Base-by-base conservation (phyloP, 2,113 vertebrate genomes). In the Ornithorhynchus anatinus region DNA sequence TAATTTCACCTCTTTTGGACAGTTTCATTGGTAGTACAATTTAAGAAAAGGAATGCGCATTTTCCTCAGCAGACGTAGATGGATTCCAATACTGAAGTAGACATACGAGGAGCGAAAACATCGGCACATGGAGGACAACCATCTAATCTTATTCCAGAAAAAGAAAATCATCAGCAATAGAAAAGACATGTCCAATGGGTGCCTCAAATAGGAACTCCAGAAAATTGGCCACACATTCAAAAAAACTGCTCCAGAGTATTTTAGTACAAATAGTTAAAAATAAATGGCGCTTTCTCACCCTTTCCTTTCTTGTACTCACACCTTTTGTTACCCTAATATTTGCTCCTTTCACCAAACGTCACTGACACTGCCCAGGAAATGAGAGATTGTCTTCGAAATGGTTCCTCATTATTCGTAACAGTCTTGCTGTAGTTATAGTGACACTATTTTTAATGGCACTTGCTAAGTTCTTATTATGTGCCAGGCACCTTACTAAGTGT, bases 51-150 rank as follows among this genome's bases (percentile, higher is more conserved):
- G 50, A 79, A 85, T 23, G 17, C 25, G 4, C 35, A 25, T 59
- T 75, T 75, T 72, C 51, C 62, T 65, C 51, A 79, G 62, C 53
- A 75, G 59, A 56, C 59, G 37, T 70, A 47, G 50, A 70, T 75
- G 67, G 70, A 37, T 74, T 38, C 59, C 59, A 44, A 63, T 70
- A 76, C 63, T 39, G 65, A 67, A 35, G 22, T 82, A 84, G 77
- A 85, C 70, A 89, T 86, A 85, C 75, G 78, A 82, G 84, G 83
- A 79, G 72, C 74, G 85, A 88, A 89, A 81, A 80, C 84, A 77
- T 22, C 69, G 82, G 60, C 69, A 50, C 40, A 82, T 59, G 77
- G 83, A 87, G 47, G 72, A 83, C 81, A 91, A 84, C 64, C 84
- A 87, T 74, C 61, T 75, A 0, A 82, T 86, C 80, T 86, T 75